Conservation (phyloP, 2,888 invertebrate genomes). For the Drosophila acutilabella region DNA sequence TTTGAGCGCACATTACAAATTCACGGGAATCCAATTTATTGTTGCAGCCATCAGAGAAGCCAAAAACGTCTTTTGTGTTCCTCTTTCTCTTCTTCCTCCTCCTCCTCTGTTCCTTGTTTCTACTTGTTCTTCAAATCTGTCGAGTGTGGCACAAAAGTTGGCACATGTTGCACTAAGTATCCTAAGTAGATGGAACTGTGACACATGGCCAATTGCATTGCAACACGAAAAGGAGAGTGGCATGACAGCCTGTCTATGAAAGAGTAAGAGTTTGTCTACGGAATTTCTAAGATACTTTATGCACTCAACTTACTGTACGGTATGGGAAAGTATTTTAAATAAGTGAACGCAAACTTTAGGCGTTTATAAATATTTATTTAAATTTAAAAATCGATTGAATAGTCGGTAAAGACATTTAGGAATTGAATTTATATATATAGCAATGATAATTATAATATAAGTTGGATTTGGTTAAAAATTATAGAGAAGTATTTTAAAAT, state of each 20-base stretch:
- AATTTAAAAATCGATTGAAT: no score
- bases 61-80: slow-evolving; percentile 22
- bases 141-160: slow-evolving; percentile 40
- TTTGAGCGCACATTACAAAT: slow-evolving; percentile 76
- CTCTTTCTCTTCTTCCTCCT: not conserved
- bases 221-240: slow-evolving; percentile 22
- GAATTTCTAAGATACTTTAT: not conserved
- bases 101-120: slow-evolving; percentile 1
- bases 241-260: not conserved
- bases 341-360: no score
- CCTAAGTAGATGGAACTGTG: slow-evolving; percentile 24
- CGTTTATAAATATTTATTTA: no score
- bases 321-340: no score
- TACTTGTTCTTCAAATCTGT: slow-evolving; percentile 53
- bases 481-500: no score
- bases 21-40: slow-evolving; percentile 77
- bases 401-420: no score
- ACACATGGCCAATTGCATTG: slow-evolving; percentile 27
- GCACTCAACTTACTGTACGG: no score
- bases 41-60: slow-evolving; percentile 56
- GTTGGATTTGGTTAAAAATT: no score
- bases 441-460: no score
- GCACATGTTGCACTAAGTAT: slow-evolving; percentile 27
- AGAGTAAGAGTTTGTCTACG: slow-evolving; percentile 13
- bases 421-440: no score